These are phyloP conservation scores for Halictus rubicundus DNA, from an alignment of 1,140 invertebrate genomes.

Conservation along the genomic window DNA sequence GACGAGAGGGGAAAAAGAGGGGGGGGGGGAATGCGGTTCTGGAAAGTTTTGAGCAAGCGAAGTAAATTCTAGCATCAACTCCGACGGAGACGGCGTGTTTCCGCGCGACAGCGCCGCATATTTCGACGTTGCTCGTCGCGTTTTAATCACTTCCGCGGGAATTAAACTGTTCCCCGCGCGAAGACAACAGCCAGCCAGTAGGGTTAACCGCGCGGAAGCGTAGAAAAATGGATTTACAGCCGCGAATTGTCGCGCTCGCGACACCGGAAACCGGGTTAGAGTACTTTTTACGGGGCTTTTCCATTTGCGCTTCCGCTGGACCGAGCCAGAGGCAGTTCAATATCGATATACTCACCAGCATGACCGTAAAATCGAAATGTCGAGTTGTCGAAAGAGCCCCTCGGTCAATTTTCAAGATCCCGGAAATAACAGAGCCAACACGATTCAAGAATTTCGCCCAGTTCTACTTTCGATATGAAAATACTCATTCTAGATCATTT, in stretches of 20 bases:
- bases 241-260: constrained; percentile 5
- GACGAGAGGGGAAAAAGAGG: too few species aligned
- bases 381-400: neutral
- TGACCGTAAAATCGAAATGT: neutral
- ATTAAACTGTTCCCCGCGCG: neutral
- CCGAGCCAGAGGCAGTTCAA: constrained; percentile 28
- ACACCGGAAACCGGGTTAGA: constrained; percentile 22
- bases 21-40: too few species aligned
- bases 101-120: too few species aligned
- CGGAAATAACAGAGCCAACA: too few species aligned
- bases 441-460: too few species aligned
- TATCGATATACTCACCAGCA: constrained; percentile 36
- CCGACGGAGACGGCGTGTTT: neutral
- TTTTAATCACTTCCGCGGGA: neutral
- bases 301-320: constrained; percentile 48
- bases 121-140: neutral
- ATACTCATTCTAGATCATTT: too few species aligned
- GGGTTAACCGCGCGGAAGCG: neutral
- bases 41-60: too few species aligned
- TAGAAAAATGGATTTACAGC: constrained; percentile 27
- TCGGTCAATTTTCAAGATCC: neutral
- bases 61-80: neutral
- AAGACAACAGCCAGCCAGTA: neutral
- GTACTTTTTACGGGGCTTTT: constrained; percentile 53
- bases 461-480: too few species aligned